A percentile compares a stretch with the other conserved stretches of the same genome.
These are phyloP conservation scores for Hybognathus amarus DNA, from an alignment of 2,797 vertebrate genomes.

Conservation along the genomic window DNA sequence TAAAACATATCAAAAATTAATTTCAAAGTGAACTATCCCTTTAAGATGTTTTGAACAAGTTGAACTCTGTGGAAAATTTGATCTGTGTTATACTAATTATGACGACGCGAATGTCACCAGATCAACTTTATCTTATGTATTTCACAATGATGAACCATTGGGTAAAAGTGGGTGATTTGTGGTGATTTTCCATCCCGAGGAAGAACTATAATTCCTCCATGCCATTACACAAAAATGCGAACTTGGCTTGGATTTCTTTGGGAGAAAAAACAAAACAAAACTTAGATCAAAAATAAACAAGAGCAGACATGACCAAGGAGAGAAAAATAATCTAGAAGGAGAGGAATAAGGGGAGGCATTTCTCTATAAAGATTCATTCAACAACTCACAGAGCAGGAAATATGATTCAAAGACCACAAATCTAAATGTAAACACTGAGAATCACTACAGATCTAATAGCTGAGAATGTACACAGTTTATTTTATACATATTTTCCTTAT, in stretches of 20 bases:
- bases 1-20: too few species aligned
- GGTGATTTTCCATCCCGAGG: slow-evolving; percentile 8
- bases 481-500: neutral
- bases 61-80: neutral
- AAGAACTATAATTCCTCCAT: slow-evolving; percentile 2
- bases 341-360: neutral
- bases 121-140: neutral
- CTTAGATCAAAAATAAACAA: slow-evolving; percentile 31
- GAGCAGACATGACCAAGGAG: slow-evolving; percentile 20
- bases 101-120: neutral
- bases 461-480: neutral
- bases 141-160: neutral
- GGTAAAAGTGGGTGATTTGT: slow-evolving; percentile 7
- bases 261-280: neutral
- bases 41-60: neutral
- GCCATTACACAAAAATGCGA: slow-evolving; percentile 37
- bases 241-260: slow-evolving; percentile 8
- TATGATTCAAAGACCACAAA: neutral
- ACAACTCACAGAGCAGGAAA: neutral
- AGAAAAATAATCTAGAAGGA: neutral
- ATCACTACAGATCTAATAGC: neutral
- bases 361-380: neutral
- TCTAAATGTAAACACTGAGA: neutral
- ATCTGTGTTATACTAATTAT: neutral
- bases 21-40: too few species aligned